Evolutionary conservation across 2,888 invertebrate genomes (phyloP).

Genomic region (Halictus quadricinctus): DNA sequence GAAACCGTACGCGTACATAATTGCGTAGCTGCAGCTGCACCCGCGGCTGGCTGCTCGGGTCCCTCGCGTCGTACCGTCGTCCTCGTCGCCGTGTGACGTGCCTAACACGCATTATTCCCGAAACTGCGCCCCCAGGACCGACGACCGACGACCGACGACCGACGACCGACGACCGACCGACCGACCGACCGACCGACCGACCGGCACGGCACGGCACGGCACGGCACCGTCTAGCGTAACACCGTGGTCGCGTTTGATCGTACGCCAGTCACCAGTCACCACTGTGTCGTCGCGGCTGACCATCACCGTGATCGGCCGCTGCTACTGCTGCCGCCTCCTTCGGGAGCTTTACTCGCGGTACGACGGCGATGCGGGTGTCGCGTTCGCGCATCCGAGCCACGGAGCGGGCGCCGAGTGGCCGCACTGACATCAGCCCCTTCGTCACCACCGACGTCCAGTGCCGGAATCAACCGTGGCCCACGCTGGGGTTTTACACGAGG

Average conservation of each 20-base stretch:
- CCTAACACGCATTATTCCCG: constrained; percentile 79
- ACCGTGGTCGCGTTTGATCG: constrained; percentile 46
- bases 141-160: constrained; percentile 59
- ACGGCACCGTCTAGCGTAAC: constrained; percentile 63
- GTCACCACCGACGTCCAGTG: constrained; percentile 65
- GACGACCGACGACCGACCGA: constrained; percentile 57
- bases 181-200: constrained; percentile 61
- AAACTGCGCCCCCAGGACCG: constrained; percentile 61
- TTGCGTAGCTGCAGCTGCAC: constrained; percentile 82
- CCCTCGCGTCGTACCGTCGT: constrained; percentile 63
- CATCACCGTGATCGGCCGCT: constrained; percentile 60
- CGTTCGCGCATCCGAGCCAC: constrained; percentile 77
- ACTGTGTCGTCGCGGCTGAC: constrained; percentile 56
- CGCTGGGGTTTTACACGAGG: constrained; percentile 47
- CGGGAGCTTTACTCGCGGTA: constrained; percentile 60
- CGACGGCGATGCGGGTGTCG: constrained; percentile 66
- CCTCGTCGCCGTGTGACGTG: constrained; percentile 73
- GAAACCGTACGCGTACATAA: constrained; percentile 85
- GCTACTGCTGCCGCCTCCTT: constrained; percentile 66
- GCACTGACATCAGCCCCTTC: constrained; percentile 69
- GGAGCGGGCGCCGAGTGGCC: constrained; percentile 70
- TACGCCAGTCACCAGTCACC: constrained; percentile 57
- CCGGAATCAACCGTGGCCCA: constrained; percentile 61
- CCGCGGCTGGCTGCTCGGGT: constrained; percentile 58
- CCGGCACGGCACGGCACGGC: constrained; percentile 48